A percentile compares a stretch with the other conserved stretches of the same genome.
phyloP scores from a whole-genome alignment of 2,113 vertebrate species.

The Columba janthina region DNA sequence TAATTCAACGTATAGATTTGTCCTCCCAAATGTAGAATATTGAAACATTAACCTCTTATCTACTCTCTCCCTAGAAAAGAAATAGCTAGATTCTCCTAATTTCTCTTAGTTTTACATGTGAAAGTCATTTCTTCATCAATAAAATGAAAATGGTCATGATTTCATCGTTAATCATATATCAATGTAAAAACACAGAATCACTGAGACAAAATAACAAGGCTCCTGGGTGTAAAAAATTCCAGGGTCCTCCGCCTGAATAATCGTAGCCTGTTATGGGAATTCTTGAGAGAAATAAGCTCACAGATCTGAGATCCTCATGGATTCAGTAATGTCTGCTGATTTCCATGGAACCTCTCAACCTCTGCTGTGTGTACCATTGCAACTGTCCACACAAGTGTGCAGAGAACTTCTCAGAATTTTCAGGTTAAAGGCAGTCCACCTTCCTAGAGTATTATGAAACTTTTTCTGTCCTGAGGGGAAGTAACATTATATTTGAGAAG shows the following conservation, averaged over 20 bases:
- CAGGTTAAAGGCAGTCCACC: not conserved
- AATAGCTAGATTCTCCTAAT: not conserved
- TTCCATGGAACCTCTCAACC: not conserved
- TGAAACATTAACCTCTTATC: not conserved
- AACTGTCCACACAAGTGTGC: not conserved
- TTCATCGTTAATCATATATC: not conserved
- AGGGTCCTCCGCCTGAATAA: not conserved
- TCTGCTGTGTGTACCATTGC: not conserved
- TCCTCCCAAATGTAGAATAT: not conserved
- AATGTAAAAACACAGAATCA: not conserved
- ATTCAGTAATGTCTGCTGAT: not conserved
- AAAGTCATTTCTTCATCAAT: not conserved
- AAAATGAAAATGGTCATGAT: not conserved
- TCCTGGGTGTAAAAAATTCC: not conserved
- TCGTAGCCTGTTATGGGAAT: not conserved
- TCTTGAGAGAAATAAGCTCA: not conserved
- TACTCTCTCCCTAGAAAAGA: not conserved
- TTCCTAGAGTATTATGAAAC: not conserved
- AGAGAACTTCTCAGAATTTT: not conserved
- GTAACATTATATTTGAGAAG: not conserved
- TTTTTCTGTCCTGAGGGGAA: not conserved
- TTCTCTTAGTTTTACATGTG: not conserved
- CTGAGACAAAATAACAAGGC: not conserved
- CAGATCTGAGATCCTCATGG: not conserved
- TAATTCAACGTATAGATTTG: not conserved